A percentile compares a stretch with the other conserved stretches of the same genome.
Conservation (phyloP, 35 echinoderm and acorn worm species). For the Diadema setosum region DNA sequence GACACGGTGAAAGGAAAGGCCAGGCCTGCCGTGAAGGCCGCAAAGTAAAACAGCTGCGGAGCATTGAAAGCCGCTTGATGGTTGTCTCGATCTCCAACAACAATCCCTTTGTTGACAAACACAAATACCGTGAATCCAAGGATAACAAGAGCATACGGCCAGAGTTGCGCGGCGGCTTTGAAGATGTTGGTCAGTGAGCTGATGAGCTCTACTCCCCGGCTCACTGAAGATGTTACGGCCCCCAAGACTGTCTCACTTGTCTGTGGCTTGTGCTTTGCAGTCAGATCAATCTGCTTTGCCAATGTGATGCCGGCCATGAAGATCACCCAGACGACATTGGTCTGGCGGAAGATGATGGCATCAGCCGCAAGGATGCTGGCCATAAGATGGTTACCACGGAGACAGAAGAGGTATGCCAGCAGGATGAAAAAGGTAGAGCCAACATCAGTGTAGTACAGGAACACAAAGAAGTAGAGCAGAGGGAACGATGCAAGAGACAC, state of each 20-base stretch:
- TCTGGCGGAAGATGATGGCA: constrained; percentile 89
- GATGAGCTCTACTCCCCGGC: constrained; percentile 34
- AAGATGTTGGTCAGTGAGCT: constrained; percentile 45
- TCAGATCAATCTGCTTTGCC: constrained; percentile 47
- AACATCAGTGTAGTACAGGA: constrained; percentile 96
- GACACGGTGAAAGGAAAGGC: constrained; percentile 53
- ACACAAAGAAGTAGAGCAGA: constrained; percentile 84
- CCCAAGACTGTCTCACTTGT: constrained; percentile 15
- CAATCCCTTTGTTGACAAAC: constrained; percentile 81
- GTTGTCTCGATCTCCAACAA: constrained; percentile 73
- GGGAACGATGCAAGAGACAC: constrained; percentile 65
- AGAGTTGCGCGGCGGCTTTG: constrained; percentile 27
- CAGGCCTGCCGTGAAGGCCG: constrained; percentile 56
- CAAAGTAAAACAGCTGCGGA: constrained; percentile 95
- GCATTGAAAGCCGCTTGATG: constrained; percentile 74
- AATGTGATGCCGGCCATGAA: constrained; percentile 77
- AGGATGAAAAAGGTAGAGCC: constrained; percentile 95
- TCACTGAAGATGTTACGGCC: constrained; percentile 14
- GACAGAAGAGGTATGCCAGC: constrained; percentile 74
- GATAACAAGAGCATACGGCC: constrained; percentile 65
- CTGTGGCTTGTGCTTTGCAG: constrained; percentile 9
- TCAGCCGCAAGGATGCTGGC: constrained; percentile 56
- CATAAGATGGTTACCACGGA: constrained; percentile 68
- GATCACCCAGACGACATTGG: constrained; percentile 96
- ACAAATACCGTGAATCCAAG: constrained; percentile 71